These are phyloP conservation scores for Rhabdomys dilectus DNA, from an alignment of 2,113 vertebrate species.

Conservation along the genomic window DNA sequence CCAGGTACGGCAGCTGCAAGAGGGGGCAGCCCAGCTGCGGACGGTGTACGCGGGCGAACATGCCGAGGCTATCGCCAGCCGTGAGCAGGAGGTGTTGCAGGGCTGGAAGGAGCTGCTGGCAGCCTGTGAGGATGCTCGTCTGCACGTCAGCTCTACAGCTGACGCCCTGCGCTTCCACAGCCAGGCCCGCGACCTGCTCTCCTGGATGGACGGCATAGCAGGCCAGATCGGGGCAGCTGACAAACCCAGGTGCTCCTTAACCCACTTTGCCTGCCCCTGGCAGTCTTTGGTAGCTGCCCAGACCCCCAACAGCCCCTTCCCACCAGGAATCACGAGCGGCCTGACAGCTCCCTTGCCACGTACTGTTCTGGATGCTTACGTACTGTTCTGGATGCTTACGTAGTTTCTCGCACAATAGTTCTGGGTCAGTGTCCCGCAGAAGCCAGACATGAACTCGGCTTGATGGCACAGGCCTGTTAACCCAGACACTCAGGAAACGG, in stretches of 20 bases:
- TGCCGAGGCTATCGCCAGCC: constrained; percentile 93
- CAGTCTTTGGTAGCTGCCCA: not conserved
- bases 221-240: constrained; percentile 94
- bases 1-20: constrained; percentile 96
- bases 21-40: constrained; percentile 94
- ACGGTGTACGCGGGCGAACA: constrained; percentile 97
- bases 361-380: not conserved
- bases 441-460: not conserved
- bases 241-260: constrained; percentile 92
- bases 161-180: constrained; percentile 95
- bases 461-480: not conserved
- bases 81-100: constrained; percentile 94
- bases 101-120: constrained; percentile 95
- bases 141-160: constrained; percentile 94
- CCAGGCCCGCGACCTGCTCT: constrained; percentile 92
- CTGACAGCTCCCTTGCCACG: not conserved
- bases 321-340: not conserved
- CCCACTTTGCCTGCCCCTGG: not conserved
- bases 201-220: constrained; percentile 96
- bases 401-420: not conserved
- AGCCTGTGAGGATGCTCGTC: constrained; percentile 94
- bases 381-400: not conserved
- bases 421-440: not conserved
- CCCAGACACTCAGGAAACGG: not conserved
- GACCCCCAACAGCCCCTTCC: not conserved